Base-by-base conservation (phyloP, 2,113 vertebrate species). In the Ranitomeya variabilis region DNA sequence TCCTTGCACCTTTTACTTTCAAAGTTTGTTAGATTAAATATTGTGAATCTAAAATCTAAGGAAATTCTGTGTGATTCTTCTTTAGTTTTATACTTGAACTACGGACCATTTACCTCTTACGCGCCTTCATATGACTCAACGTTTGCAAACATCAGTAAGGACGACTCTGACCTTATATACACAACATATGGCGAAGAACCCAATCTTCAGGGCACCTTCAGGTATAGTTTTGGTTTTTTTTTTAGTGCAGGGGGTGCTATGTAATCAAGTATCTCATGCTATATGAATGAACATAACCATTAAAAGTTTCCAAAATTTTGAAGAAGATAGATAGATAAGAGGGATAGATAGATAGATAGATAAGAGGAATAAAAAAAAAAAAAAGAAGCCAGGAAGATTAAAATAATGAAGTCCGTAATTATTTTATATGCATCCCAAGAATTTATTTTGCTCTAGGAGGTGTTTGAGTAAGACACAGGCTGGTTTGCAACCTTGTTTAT, bases 101-200 rank as follows among this genome's bases (percentile, higher is more conserved):
- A 99, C 0, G 97, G 98, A 37, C 98, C 98, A 4, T 99, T 95
- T 90, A 98, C 96, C 90, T 98, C 98, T 82, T 98, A 97, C 0
- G 98, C 97, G 0, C 98, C 98, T 10, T 93, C 96, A 0, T 99
- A 99, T 0, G 98, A 99, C 93, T 99, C 98, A 18, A 99, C 97
- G 0, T 99, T 99, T 90, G 95, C 98, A 91, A 99, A 98, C 90
- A 92, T 99, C 92, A 96, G 97, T 93, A 99, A 99, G 90, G 97
- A 99, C 4, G 97, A 99, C 69, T 99, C 98, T 1, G 98, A 99
- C 90, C 92, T 99, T 19, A 96, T 98, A 91, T 99, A 96, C 90
- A 96, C 96, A 4, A 93, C 95, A 0, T 99, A 97, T 0, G 97
- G 98, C 52, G 98, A 99, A 60, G 97, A 99, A 87, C 94, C 95